Conservation (phyloP, 2,888 invertebrate genomes). For the Apotomis capreana region DNA sequence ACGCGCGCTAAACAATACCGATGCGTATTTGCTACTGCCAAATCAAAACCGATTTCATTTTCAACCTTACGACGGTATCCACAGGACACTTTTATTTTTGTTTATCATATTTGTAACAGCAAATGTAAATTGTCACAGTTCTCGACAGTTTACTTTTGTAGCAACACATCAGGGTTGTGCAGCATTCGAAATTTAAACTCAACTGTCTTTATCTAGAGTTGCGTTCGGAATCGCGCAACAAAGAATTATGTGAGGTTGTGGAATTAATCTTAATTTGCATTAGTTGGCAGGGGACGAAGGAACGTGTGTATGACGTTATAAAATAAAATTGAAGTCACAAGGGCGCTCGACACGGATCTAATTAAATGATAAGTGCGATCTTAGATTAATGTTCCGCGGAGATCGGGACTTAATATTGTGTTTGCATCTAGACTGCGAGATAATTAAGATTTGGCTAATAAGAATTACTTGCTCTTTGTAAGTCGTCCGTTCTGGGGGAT, state of each 20-base stretch:
- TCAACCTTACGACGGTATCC: constrained; percentile 49
- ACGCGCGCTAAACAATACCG: constrained; percentile 58
- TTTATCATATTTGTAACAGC: constrained; percentile 36
- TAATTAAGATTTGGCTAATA: constrained; percentile 47
- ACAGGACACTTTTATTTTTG: constrained; percentile 43
- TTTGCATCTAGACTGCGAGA: constrained; percentile 52
- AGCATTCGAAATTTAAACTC: neutral
- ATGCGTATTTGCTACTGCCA: constrained; percentile 48
- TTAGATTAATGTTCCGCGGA: constrained; percentile 77
- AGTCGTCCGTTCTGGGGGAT: constrained; percentile 9
- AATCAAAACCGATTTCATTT: constrained; percentile 47
- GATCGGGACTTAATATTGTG: constrained; percentile 63
- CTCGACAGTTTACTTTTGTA: constrained; percentile 8
- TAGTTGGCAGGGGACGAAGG: constrained; percentile 65
- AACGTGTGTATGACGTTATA: constrained; percentile 83
- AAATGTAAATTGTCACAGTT: constrained; percentile 44
- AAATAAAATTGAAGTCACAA: constrained; percentile 82
- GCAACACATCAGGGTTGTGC: neutral
- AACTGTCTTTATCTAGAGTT: neutral
- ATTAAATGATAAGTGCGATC: constrained; percentile 82
- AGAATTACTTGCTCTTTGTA: constrained; percentile 38
- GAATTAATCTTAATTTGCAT: constrained; percentile 46
- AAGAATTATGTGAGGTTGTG: constrained; percentile 3
- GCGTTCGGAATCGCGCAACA: neutral
- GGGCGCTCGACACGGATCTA: constrained; percentile 78